Percentiles rank a stretch among this genome's conserved stretches.
Evolutionary conservation across 2,797 vertebrate species (phyloP).

Genomic region (Cephalopachus bancanus): DNA sequence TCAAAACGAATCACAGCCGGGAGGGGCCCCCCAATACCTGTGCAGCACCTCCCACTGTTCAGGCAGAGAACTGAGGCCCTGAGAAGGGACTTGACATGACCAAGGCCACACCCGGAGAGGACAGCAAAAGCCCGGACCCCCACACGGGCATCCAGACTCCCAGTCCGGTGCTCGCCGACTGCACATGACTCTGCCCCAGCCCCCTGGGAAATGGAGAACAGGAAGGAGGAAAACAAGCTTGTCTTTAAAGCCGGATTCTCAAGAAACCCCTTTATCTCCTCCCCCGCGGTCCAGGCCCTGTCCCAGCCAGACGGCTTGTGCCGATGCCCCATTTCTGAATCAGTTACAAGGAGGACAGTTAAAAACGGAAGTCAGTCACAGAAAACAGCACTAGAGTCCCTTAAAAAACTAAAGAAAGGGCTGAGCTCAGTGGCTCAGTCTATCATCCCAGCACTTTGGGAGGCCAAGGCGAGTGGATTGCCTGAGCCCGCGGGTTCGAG

Average conservation of each 20-base stretch:
- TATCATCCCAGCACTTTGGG: not conserved
- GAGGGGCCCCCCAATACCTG: too few relatives aligned
- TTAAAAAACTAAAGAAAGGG: not conserved
- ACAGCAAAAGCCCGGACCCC: not conserved
- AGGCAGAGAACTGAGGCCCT: not conserved
- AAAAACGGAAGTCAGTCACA: fast-evolving
- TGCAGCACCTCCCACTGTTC: fast-evolving
- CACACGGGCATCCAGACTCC: too few relatives aligned
- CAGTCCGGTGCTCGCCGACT: fast-evolving
- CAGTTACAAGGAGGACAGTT: not conserved
- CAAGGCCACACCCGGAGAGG: not conserved
- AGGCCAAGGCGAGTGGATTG: not conserved
- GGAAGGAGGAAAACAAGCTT: not conserved
- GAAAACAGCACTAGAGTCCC: not conserved
- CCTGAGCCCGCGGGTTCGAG: not conserved
- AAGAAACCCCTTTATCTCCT: not conserved
- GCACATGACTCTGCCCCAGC: not conserved
- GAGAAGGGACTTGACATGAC: not conserved
- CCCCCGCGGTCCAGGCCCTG: not conserved
- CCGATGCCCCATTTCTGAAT: fast-evolving
- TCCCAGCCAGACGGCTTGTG: fast-evolving
- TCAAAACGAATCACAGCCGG: not conserved
- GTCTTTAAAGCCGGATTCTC: not conserved
- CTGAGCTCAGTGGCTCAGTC: not conserved
- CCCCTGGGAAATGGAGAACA: not conserved